Evolutionary conservation across 2,888 invertebrate species (phyloP).

Genomic region (Dromius quadrimaculatus): DNA sequence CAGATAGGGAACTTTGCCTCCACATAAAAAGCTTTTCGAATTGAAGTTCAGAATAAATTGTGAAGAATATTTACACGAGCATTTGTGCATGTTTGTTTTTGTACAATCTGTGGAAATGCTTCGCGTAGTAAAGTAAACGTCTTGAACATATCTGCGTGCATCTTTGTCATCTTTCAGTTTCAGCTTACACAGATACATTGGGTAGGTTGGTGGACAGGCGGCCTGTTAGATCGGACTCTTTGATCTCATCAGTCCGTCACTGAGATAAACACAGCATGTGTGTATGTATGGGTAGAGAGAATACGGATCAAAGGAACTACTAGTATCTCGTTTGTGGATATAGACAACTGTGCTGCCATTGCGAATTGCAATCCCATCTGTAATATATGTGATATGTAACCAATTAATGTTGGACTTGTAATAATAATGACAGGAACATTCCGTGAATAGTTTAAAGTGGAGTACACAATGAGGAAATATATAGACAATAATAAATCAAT

Average conservation of each 20-base stretch:
- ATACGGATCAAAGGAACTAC: constrained; percentile 26
- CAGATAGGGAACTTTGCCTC: constrained; percentile 29
- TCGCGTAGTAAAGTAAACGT: constrained; percentile 63
- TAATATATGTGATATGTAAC: too few relatives aligned
- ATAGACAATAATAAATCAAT: too few relatives aligned
- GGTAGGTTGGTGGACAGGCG: constrained; percentile 1
- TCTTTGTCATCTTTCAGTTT: constrained; percentile 40
- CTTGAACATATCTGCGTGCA: constrained; percentile 39
- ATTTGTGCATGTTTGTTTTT: constrained; percentile 62
- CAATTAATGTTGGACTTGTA: too few relatives aligned
- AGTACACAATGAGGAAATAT: too few relatives aligned
- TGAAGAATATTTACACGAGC: constrained; percentile 56
- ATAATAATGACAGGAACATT: too few relatives aligned
- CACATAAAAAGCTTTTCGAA: constrained; percentile 55
- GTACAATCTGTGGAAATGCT: constrained; percentile 61
- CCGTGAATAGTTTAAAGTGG: too few relatives aligned
- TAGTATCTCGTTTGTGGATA: constrained; percentile 12
- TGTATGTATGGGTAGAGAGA: constrained; percentile 10
- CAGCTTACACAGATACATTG: constrained; percentile 31
- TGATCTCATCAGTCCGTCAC: constrained; percentile 40
- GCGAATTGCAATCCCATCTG: constrained; percentile 12
- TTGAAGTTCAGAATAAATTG: constrained; percentile 53
- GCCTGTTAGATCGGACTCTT: constrained; percentile 20
- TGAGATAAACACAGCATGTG: constrained; percentile 30
- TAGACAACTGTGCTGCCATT: not conserved